Conservation (phyloP, 2,797 vertebrate species). For the Siniperca undulata region DNA sequence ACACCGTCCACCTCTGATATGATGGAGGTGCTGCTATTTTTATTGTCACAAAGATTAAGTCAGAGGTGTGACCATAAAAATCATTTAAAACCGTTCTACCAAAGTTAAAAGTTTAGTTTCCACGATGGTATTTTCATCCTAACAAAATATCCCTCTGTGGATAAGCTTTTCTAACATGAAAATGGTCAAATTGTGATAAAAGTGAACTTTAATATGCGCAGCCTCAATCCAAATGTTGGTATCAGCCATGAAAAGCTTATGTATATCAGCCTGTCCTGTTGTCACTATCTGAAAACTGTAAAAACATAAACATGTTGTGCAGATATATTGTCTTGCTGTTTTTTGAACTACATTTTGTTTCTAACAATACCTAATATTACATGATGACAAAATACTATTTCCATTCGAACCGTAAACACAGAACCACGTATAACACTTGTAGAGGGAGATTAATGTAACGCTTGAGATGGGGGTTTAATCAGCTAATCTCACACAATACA, state of each 20-base stretch:
- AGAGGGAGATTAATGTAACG: too few species aligned
- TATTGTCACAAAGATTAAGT: conserved; percentile 1
- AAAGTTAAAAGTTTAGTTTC: neutral
- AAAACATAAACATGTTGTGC: too few species aligned
- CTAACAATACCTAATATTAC: neutral
- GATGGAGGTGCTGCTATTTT: conserved; percentile 9
- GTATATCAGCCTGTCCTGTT: neutral
- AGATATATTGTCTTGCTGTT: too few species aligned
- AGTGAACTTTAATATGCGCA: neutral
- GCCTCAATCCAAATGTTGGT: neutral
- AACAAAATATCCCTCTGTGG: neutral
- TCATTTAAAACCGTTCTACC: neutral
- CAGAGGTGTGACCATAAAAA: conserved; percentile 6
- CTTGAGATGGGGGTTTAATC: too few species aligned
- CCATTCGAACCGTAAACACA: neutral
- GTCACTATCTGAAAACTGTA: neutral
- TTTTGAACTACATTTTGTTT: too few species aligned
- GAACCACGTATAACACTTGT: too few species aligned
- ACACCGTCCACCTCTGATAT: neutral
- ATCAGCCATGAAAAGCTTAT: neutral
- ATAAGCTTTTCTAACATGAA: neutral
- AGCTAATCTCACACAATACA: too few species aligned
- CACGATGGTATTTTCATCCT: neutral
- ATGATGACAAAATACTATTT: neutral
- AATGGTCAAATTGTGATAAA: neutral